Evolutionary conservation across 92 coral and sea anemone genomes (phyloP).

Genomic region (Umimayanthus kanabou): DNA sequence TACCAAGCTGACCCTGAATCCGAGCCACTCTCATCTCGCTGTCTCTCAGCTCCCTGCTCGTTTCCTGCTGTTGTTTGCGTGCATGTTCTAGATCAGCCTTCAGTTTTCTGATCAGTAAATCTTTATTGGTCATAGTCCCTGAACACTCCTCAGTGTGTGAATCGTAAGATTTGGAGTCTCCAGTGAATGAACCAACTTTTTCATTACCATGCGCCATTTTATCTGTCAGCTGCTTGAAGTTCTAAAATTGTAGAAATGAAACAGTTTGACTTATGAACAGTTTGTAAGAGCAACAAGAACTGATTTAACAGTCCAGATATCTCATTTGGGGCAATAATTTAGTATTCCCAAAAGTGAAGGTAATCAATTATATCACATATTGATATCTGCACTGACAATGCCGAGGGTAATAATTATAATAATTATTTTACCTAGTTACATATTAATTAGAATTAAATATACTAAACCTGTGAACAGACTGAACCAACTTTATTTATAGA

Average conservation of each 20-base stretch:
- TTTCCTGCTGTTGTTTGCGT: constrained; percentile 81
- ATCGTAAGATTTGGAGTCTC: constrained; percentile 87
- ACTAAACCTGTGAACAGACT: constrained; percentile 39
- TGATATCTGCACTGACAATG: no score
- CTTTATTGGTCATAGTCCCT: constrained; percentile 88
- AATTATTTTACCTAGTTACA: background rate
- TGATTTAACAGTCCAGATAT: no score
- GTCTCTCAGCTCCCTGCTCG: constrained; percentile 72
- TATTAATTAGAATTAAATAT: background rate
- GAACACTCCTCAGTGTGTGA: constrained; percentile 86
- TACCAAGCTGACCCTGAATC: constrained; percentile 90
- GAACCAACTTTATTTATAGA: constrained; percentile 17
- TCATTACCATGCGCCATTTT: constrained; percentile 77
- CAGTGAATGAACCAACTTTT: constrained; percentile 79
- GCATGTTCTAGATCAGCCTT: constrained; percentile 88
- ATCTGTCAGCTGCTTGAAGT: constrained; percentile 67
- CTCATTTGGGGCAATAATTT: no score
- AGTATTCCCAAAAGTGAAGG: no score
- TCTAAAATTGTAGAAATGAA: constrained; percentile 37
- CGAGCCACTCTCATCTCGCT: constrained; percentile 83
- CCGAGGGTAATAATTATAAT: background rate
- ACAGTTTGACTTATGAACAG: no score
- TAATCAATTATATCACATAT: no score
- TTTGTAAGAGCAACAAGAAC: no score
- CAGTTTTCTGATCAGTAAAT: constrained; percentile 84